phyloP scores from a whole-genome alignment of 2,797 vertebrate genomes.

The Numenius phaeopus region DNA sequence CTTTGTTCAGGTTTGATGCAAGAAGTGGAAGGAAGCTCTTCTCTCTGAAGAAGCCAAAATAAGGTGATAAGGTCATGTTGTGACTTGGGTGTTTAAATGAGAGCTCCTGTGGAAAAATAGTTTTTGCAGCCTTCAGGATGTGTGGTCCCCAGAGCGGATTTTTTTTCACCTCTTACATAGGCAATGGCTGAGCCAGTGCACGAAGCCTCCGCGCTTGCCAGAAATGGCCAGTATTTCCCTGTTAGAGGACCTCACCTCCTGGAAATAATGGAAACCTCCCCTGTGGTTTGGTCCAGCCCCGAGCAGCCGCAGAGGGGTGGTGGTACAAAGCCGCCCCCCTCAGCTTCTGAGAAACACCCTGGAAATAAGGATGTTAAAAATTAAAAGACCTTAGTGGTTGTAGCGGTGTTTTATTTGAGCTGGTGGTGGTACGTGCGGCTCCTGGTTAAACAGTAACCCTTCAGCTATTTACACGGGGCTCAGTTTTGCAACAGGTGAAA shows the following conservation, averaged over 20 bases:
- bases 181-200: neutral
- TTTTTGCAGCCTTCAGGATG: neutral
- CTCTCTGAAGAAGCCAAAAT: neutral
- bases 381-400: neutral
- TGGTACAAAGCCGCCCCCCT: neutral
- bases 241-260: neutral
- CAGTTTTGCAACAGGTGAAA: neutral
- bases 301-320: neutral
- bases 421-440: neutral
- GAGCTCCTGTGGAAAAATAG: neutral
- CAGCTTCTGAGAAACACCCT: neutral
- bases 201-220: neutral
- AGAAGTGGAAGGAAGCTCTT: neutral
- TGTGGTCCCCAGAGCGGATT: too few species aligned
- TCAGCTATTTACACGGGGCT: neutral
- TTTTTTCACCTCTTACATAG: neutral
- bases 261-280: neutral
- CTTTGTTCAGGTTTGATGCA: neutral
- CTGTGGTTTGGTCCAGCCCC: neutral
- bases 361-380: neutral
- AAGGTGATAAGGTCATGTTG: neutral
- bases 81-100: neutral
- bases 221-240: neutral
- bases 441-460: neutral
- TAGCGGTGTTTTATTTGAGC: neutral